Base-by-base conservation (phyloP, 2,113 vertebrate genomes). In the Vicugna pacos region DNA sequence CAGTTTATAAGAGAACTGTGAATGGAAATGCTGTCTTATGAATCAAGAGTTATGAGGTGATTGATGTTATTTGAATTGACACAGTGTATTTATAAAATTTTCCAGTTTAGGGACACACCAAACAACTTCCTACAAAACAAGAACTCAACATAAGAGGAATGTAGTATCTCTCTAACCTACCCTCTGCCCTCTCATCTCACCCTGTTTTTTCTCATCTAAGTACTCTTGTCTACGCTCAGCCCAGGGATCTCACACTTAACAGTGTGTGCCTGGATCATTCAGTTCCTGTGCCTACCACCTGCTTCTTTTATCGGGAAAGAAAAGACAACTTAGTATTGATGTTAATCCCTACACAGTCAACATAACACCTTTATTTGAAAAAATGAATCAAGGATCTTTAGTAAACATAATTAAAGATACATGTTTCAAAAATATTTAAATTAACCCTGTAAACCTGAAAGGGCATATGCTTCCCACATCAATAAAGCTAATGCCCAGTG, bases 41-140 rank as follows among this genome's bases (percentile, higher is more conserved):
- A 95, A 56, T 81, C 82, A 58, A 93, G 38, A 72, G 28, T 48
- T 54, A 22, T 26, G 46, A 42, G 3, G 17, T 22, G 14, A 54
- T 87, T 56, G 54, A 76, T 92, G 11, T n/a, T 91, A 75, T 64
- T 81, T 89, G 32, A 89, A 64, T 26, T 95, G 22, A 76, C 24
- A 50, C 56, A 10, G 30, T 95, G 6, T 17, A 19, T 84, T 93
- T 91, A 87, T 30, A 73, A 89, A 75, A 10, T 15, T 35, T 26
- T 38, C n/a, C 9, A n/a, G 19, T 58, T 70, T 28, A 42, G 6
- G 22, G 13, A 77, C 17, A 65, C 22, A 64, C 7, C 64, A 48
- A 82, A 72, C 7, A 73, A 67, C 16, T 38, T 60, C 35, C 32
- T 52, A 15, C 24, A 69, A 69, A 87, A 92, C 11, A 82, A 76